A percentile compares a stretch with the other conserved stretches of the same genome.
Evolutionary conservation across 2,113 vertebrate genomes (phyloP).

Genomic region (human (Homo sapiens)): GRCh38 chr2:159529501-159530000

Average conservation of each 20-base stretch:
- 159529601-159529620: not conserved
- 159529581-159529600: slow-evolving; percentile 4
- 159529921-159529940: slow-evolving; percentile 28
- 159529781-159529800: not conserved
- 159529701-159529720: not conserved
- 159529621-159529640: not conserved
- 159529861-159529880: slow-evolving; percentile 19
- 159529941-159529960: not conserved
- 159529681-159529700: slow-evolving; percentile 5
- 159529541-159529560: not conserved
- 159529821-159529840: not conserved
- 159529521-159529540: not conserved
- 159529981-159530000: slow-evolving; percentile 2
- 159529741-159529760: not conserved
- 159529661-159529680: slow-evolving; percentile 24
- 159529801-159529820: slow-evolving; percentile 21
- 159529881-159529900: not conserved
- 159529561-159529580: not conserved
- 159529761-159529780: not conserved
- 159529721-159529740: not conserved
- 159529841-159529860: not conserved
- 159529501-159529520: not conserved
- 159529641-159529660: slow-evolving; percentile 30
- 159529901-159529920: not conserved
- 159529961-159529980: slow-evolving; percentile 10